Base-by-base conservation (phyloP, 1,140 invertebrate species). In the Saccostrea echinata region DNA sequence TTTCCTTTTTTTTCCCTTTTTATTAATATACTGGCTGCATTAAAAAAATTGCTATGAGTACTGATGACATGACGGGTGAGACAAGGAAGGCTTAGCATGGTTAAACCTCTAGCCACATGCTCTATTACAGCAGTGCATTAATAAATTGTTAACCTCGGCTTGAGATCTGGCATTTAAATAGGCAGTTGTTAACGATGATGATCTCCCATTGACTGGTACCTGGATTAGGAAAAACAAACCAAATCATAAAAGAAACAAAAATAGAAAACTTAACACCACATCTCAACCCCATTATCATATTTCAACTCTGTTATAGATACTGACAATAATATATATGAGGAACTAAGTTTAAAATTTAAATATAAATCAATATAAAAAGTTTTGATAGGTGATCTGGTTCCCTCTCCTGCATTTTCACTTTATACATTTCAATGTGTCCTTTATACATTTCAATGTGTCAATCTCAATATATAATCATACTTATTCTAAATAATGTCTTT, bases 121-220 rank as follows among this genome's bases (percentile, higher is more conserved):
- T 76, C 68, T 30, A 27, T 13, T 76, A 76, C 68, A 76, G 68
- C 68, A 13, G 68, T 76, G 68, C 30, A 33, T 30, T 27, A 76
- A 76, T 30, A 33, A 12, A 76, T 13, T 33, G 27, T 33, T 76
- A 76, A 76, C 68, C 68, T 76, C 68, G 13, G 68, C 27, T 33
- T 76, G 68, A 76, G 68, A 76, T 30, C 68, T 76, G 68, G 68
- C 68, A 30, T 76, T 76, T 30, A 76, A 27, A 27, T 24, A 27
- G 24, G 68, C 27, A 30, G 8, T 76, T 27, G 68, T 30, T 33
- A 76, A 33, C 24, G 68, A 76, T 11, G 68, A 18, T 0, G 68
- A 33, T 30, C 68, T 76, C 27, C 68, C 68, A 76, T 76, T 76
- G 27, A 33, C 24, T 76, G 68, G 24, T 33, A 76, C 68, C 68